Percentiles rank a stretch among this genome's conserved stretches.
Conservation (phyloP, 2,888 invertebrate species). For the Mystacides longicornis region DNA sequence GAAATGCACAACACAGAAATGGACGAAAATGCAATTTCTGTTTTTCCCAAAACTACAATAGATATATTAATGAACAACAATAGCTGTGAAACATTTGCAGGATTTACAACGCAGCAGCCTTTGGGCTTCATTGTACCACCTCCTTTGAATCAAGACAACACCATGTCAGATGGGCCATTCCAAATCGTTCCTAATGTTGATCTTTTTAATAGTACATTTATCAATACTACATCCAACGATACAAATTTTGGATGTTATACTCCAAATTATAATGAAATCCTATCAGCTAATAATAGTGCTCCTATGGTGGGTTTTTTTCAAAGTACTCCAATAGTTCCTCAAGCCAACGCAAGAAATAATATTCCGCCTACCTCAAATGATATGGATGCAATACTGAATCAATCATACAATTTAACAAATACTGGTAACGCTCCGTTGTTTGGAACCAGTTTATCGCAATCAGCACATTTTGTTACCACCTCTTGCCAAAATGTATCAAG, state of each 20-base stretch:
- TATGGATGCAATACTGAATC: too few relatives aligned
- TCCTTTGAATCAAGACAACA: conserved; percentile 18
- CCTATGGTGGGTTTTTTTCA: too few relatives aligned
- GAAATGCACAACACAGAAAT: background rate
- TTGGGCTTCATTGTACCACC: conserved; percentile 28
- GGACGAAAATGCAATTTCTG: conserved; percentile 11
- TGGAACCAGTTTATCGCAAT: too few relatives aligned
- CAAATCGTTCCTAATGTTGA: conserved; percentile 24
- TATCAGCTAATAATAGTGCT: background rate
- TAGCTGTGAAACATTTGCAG: conserved; percentile 32
- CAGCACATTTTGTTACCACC: background rate
- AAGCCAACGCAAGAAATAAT: too few relatives aligned
- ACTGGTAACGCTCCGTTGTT: too few relatives aligned
- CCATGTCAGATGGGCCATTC: conserved; percentile 17
- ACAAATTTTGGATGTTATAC: background rate
- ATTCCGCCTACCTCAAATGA: too few relatives aligned
- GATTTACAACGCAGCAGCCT: conserved; percentile 31
- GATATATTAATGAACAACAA: conserved; percentile 28
- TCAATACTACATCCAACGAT: background rate
- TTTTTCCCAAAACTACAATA: conserved; percentile 25
- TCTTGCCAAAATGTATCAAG: background rate
- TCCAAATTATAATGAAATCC: background rate
- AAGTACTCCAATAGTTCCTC: too few relatives aligned
- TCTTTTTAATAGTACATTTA: background rate
- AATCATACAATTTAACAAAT: too few relatives aligned